phyloP scores from a whole-genome alignment of 1,140 invertebrate genomes.

The Contarinia nasturtii region DNA sequence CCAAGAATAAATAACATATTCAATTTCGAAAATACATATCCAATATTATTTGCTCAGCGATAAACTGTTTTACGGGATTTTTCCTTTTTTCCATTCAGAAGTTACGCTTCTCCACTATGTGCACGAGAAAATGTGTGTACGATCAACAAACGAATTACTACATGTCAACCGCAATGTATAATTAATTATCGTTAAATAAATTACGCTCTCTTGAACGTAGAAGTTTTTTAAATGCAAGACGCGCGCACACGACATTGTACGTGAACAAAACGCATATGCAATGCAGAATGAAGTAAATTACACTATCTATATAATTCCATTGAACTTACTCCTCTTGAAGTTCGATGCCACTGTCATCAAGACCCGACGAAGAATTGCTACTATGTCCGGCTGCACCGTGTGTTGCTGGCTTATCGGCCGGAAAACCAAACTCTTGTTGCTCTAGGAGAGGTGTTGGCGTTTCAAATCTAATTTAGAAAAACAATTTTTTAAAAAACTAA shows the following conservation, averaged over 20 bases:
- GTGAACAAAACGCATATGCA: background rate
- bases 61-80: too few relatives aligned
- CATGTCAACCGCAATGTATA: background rate
- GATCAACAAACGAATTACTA: background rate
- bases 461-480: too few relatives aligned
- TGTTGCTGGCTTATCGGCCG: slow-evolving; percentile 8
- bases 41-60: too few relatives aligned
- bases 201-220: too few relatives aligned
- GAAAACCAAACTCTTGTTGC: slow-evolving; percentile 26
- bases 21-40: background rate
- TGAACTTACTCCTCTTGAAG: slow-evolving; percentile 37
- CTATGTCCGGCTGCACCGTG: slow-evolving; percentile 6
- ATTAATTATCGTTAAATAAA: background rate
- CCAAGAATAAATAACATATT: too few relatives aligned
- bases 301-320: background rate
- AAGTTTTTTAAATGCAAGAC: background rate
- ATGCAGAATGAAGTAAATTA: background rate
- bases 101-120: too few relatives aligned
- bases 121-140: background rate
- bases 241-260: background rate
- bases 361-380: slow-evolving; percentile 11
- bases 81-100: too few relatives aligned
- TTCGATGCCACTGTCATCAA: slow-evolving; percentile 22
- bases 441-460: slow-evolving; percentile 50
- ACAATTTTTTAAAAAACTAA: too few relatives aligned